Evolutionary conservation across 1,140 invertebrate genomes (phyloP).

Genomic region (Euura lappo): DNA sequence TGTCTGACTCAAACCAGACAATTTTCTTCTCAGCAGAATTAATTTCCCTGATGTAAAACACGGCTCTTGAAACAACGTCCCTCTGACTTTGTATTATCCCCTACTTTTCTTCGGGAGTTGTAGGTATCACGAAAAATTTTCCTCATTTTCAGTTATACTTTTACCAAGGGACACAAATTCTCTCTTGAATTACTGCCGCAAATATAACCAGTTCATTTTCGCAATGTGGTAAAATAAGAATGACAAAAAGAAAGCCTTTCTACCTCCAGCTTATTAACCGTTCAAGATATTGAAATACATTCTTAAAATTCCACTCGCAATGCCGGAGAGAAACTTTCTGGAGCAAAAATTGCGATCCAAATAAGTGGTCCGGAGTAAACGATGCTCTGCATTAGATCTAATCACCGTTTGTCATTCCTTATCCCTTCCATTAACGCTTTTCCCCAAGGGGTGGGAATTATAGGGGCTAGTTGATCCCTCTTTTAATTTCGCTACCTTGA

Average conservation of each 20-base stretch:
- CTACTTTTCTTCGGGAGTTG: neutral
- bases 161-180: no score
- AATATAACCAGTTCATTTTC: no score
- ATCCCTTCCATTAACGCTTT: neutral
- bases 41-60: conserved; percentile 3
- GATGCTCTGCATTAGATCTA: neutral
- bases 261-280: no score
- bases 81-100: neutral
- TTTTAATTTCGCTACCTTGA: neutral
- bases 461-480: neutral
- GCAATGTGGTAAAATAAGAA: no score
- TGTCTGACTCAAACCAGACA: neutral
- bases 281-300: no score
- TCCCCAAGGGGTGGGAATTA: neutral
- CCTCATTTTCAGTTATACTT: neutral
- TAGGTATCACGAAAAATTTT: neutral
- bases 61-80: neutral
- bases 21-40: neutral
- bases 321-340: no score
- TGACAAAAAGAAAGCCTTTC: no score
- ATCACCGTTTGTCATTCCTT: neutral
- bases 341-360: no score
- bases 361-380: no score
- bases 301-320: no score
- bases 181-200: no score